phyloP scores from a whole-genome alignment of 1,140 invertebrate genomes.

The Megathymus violae region DNA sequence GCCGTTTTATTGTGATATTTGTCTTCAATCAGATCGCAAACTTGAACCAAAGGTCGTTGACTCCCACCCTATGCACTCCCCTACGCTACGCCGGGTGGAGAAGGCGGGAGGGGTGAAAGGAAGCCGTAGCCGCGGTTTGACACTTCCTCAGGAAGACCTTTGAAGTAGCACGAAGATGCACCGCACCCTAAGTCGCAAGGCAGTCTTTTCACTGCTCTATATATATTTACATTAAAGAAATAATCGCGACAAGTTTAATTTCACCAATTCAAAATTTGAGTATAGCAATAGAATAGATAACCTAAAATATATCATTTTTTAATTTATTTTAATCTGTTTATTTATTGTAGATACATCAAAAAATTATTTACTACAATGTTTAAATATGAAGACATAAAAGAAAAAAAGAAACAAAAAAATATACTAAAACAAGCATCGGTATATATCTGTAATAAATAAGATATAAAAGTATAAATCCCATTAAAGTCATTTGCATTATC shows the following conservation, averaged over 20 bases:
- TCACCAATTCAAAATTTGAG: too few relatives aligned
- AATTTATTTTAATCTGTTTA: too few relatives aligned
- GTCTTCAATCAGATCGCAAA: conserved; percentile 72
- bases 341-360: too few relatives aligned
- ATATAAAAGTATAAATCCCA: too few relatives aligned
- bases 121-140: conserved; percentile 77
- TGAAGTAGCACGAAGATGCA: conserved; percentile 66
- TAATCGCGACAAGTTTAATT: background rate
- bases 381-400: too few relatives aligned
- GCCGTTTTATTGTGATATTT: conserved; percentile 55
- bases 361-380: too few relatives aligned
- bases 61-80: conserved; percentile 56
- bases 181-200: conserved; percentile 34
- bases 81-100: conserved; percentile 39
- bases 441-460: too few relatives aligned
- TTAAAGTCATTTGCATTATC: too few relatives aligned
- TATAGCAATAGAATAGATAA: too few relatives aligned
- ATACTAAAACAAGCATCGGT: too few relatives aligned
- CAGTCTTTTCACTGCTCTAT: conserved; percentile 29
- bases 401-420: too few relatives aligned
- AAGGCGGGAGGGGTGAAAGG: conserved; percentile 50
- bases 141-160: conserved; percentile 82
- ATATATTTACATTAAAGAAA: conserved; percentile 5
- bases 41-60: conserved; percentile 65
- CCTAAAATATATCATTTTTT: too few relatives aligned